phyloP scores from a whole-genome alignment of 2,888 invertebrate genomes.

The Tetranychus truncatus region DNA sequence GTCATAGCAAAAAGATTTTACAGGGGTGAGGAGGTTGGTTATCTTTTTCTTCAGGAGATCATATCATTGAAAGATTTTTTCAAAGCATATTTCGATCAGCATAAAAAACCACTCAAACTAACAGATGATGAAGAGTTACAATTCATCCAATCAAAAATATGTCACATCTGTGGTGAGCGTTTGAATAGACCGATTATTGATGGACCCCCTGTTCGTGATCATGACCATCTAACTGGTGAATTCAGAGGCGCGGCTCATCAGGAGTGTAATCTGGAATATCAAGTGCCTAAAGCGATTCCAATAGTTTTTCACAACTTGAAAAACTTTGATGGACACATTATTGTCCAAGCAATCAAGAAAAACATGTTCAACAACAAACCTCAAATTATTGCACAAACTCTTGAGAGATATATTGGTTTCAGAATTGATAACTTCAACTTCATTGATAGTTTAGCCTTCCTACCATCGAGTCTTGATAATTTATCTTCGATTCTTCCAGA shows the following conservation, averaged over 20 bases:
- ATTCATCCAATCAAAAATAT: background rate
- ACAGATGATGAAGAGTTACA: background rate
- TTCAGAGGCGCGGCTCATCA: conserved; percentile 1
- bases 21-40: background rate
- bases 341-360: background rate
- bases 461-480: background rate
- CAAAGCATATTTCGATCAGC: too few relatives aligned
- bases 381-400: background rate
- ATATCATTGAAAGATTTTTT: too few relatives aligned
- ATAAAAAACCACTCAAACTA: background rate
- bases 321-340: conserved; percentile 8
- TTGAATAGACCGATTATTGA: background rate
- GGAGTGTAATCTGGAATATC: background rate
- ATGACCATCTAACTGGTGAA: conserved; percentile 1
- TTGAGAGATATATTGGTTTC: background rate
- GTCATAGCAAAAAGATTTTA: background rate
- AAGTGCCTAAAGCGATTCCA: background rate
- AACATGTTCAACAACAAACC: background rate
- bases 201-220: background rate
- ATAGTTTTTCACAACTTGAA: conserved; percentile 4
- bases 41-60: background rate
- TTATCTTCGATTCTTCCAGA: background rate
- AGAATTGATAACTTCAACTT: background rate
- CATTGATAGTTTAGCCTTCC: background rate
- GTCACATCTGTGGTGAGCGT: background rate